These are phyloP conservation scores for Perca schrenkii DNA, from an alignment of 2,113 vertebrate genomes.

Conservation along the genomic window DNA sequence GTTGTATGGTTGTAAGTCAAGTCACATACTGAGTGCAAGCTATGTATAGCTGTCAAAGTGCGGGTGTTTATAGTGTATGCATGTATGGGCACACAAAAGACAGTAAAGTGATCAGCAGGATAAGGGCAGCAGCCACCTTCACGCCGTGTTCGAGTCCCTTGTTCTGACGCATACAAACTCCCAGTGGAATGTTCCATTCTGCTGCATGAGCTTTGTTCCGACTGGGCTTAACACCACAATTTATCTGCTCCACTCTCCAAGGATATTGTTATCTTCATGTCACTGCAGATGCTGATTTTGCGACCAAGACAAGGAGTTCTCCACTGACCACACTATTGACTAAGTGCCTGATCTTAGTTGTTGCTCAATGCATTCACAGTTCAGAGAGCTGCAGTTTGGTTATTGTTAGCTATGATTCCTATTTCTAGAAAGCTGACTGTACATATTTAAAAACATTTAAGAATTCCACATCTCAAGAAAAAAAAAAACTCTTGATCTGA, in stretches of 20 bases:
- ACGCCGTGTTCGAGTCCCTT: constrained; percentile 18
- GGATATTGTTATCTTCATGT: constrained; percentile 59
- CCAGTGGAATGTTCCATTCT: constrained; percentile 58
- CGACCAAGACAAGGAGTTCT: constrained; percentile 41
- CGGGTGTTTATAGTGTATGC: constrained; percentile 1
- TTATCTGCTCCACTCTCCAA: constrained; percentile 55
- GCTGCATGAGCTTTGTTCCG: constrained; percentile 60
- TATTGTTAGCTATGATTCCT: background rate
- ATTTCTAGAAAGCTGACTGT: background rate
- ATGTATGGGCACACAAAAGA: background rate
- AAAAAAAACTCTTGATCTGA: background rate
- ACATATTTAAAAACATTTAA: background rate
- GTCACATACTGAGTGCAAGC: constrained; percentile 1
- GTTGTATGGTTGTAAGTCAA: constrained; percentile 3
- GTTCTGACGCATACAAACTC: constrained; percentile 60
- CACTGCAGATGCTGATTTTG: constrained; percentile 44
- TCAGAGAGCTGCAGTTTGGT: background rate
- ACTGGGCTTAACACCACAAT: constrained; percentile 53
- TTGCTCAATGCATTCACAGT: constrained; percentile 12
- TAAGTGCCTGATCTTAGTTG: constrained; percentile 17
- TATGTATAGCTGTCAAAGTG: constrained; percentile 28
- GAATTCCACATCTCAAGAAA: background rate
- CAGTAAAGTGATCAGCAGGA: constrained; percentile 31
- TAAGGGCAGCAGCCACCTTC: constrained; percentile 20
- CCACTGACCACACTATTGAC: constrained; percentile 55